Conservation (phyloP, 2,113 vertebrate species). For the Rhegmatorhina hoffmannsi region DNA sequence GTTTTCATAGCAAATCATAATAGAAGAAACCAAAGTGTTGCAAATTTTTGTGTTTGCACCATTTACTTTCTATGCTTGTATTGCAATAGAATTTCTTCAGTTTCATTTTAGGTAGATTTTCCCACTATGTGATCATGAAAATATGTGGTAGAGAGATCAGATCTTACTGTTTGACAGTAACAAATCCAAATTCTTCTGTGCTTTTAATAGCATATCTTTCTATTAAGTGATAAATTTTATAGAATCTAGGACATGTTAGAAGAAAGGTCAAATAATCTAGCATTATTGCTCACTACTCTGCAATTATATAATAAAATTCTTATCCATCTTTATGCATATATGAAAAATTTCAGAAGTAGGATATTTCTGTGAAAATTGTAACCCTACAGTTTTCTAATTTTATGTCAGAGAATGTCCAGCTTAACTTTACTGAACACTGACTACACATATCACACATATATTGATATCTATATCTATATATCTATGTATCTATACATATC, state of each 20-base stretch:
- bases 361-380: background rate
- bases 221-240: background rate
- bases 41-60: background rate
- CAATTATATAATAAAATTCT: background rate
- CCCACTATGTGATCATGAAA: background rate
- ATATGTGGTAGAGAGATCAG: background rate
- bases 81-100: background rate
- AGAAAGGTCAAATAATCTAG: background rate
- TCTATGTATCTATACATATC: background rate
- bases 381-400: background rate
- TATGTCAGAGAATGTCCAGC: background rate
- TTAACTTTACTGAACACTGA: background rate
- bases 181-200: background rate
- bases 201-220: background rate
- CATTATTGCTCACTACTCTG: background rate
- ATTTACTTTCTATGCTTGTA: background rate
- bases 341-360: background rate
- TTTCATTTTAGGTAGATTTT: background rate
- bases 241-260: background rate
- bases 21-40: background rate
- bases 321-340: background rate
- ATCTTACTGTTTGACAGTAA: background rate
- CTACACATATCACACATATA: background rate
- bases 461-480: too few relatives aligned
- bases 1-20: background rate